A percentile compares a stretch with the other conserved stretches of the same genome.
phyloP scores from a whole-genome alignment of 1,140 invertebrate species.

The Drosophila sp. region DNA sequence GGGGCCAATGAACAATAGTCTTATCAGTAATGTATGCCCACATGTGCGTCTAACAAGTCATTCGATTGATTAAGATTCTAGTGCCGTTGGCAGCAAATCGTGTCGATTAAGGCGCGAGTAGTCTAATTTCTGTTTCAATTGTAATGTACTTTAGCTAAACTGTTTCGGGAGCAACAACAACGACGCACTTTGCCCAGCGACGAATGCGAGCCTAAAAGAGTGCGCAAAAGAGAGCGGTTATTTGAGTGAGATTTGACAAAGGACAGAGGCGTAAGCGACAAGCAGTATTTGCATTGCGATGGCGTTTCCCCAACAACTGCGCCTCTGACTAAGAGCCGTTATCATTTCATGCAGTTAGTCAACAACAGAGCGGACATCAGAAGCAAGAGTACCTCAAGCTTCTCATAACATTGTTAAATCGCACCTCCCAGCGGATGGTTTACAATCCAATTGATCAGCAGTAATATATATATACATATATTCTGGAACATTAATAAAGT shows the following conservation, averaged over 20 bases:
- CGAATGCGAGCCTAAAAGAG: background rate
- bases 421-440: constrained; percentile 46
- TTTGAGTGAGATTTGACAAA: background rate
- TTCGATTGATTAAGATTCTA: constrained; percentile 46
- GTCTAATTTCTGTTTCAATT: constrained; percentile 46
- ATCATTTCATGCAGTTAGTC: constrained; percentile 39
- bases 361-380: constrained; percentile 30
- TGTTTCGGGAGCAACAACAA: constrained; percentile 28
- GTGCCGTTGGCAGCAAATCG: constrained; percentile 50
- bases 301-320: constrained; percentile 6
- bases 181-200: constrained; percentile 26
- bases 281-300: background rate
- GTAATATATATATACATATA: constrained; percentile 4
- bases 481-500: background rate
- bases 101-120: constrained; percentile 43
- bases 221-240: background rate
- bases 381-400: constrained; percentile 9
- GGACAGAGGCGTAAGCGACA: constrained; percentile 19
- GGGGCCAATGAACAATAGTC: constrained; percentile 35
- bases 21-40: constrained; percentile 33
- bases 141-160: constrained; percentile 49
- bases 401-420: constrained; percentile 47
- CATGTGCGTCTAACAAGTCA: constrained; percentile 11
- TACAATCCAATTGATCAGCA: constrained; percentile 8
- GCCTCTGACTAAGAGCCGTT: constrained; percentile 46